Conservation (phyloP, 1,140 invertebrate genomes). For the Aphaenogaster ashmeadi region DNA sequence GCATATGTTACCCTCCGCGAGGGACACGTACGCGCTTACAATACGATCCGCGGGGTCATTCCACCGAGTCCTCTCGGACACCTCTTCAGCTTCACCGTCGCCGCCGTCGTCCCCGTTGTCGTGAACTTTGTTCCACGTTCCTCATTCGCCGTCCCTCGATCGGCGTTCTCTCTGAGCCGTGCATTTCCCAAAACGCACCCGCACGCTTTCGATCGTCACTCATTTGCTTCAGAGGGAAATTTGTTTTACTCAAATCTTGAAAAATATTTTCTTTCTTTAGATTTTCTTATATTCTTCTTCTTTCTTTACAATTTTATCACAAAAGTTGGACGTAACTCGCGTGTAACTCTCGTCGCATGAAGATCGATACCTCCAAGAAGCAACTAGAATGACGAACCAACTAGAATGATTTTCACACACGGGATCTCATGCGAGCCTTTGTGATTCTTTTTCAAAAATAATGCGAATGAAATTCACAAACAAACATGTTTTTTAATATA, state of each 20-base stretch:
- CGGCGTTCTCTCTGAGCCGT: not conserved
- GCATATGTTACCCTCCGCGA: slow-evolving; percentile 82
- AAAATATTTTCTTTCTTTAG: not conserved
- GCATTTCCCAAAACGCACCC: not conserved
- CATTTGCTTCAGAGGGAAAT: not conserved
- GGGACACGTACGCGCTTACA: slow-evolving; percentile 73
- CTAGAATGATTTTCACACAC: not conserved
- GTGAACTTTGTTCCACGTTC: slow-evolving; percentile 71
- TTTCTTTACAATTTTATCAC: not conserved
- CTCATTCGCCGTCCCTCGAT: not conserved
- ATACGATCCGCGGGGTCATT: slow-evolving; percentile 78
- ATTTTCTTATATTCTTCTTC: not conserved
- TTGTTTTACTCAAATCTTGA: not conserved
- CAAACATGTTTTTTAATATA: not conserved
- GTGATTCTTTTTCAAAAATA: not conserved
- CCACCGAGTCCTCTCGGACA: slow-evolving; percentile 72
- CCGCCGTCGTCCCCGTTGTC: slow-evolving; percentile 64
- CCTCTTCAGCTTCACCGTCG: slow-evolving; percentile 68
- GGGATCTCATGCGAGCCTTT: not conserved
- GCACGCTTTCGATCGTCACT: not conserved
- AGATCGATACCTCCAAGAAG: not conserved
- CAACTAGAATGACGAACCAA: not conserved
- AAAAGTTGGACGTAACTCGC: not conserved
- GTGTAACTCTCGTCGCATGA: not conserved
- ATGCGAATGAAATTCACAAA: not conserved